Conservation (phyloP, 2,888 invertebrate species). For the Crocallis elinguaria region DNA sequence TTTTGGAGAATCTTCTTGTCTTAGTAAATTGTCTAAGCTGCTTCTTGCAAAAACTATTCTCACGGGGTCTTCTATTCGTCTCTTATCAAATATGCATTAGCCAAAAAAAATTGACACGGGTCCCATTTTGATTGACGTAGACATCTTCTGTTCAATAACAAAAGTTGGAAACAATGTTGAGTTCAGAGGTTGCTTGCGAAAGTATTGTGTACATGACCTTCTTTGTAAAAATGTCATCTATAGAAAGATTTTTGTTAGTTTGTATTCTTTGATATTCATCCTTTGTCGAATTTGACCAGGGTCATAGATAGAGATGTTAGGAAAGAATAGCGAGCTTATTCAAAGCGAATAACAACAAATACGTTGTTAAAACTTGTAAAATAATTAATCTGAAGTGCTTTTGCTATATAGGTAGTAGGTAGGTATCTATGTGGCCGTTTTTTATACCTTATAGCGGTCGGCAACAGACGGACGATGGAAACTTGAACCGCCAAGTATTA, state of each 20-base stretch:
- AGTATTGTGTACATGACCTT: slow-evolving; percentile 43
- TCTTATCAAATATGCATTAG: slow-evolving; percentile 56
- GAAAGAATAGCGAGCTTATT: background rate
- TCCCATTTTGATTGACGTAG: slow-evolving; percentile 59
- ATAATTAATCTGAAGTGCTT: too few relatives aligned
- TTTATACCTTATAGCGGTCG: too few relatives aligned
- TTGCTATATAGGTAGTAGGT: too few relatives aligned
- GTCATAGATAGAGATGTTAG: slow-evolving; percentile 32
- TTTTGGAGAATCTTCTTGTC: background rate
- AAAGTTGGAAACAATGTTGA: slow-evolving; percentile 45
- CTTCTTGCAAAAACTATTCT: slow-evolving; percentile 25
- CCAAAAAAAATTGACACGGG: slow-evolving; percentile 55
- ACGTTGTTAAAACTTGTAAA: too few relatives aligned
- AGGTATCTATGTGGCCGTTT: too few relatives aligned
- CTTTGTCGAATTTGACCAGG: slow-evolving; percentile 27
- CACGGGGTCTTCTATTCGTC: slow-evolving; percentile 37
- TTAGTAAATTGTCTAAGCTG: too few relatives aligned
- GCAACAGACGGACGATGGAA: too few relatives aligned
- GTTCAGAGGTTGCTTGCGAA: slow-evolving; percentile 55
- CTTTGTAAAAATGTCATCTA: slow-evolving; percentile 55
- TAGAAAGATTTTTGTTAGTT: slow-evolving; percentile 46
- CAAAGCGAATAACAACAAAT: background rate
- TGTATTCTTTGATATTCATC: slow-evolving; percentile 27
- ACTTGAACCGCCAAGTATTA: too few relatives aligned
- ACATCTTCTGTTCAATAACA: slow-evolving; percentile 42